These are phyloP conservation scores for Polydrusus tereticollis DNA, from an alignment of 2,888 invertebrate genomes.

Conservation along the genomic window DNA sequence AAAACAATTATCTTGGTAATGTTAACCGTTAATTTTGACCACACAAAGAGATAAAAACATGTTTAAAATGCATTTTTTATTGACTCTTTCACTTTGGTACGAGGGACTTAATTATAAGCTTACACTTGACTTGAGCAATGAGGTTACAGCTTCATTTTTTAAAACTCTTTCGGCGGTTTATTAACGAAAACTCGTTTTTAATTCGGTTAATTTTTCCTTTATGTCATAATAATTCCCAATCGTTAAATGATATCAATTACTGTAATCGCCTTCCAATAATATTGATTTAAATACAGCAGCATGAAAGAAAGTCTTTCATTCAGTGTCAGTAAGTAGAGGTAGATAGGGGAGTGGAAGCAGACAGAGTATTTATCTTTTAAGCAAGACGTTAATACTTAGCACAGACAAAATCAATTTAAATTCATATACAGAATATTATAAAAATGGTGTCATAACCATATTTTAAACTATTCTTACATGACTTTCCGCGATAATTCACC, in stretches of 20 bases:
- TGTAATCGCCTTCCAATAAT: not conserved
- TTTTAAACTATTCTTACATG: not conserved
- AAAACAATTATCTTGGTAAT: no score
- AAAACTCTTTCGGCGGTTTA: not conserved
- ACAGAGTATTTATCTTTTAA: no score
- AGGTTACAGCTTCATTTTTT: constrained; percentile 7
- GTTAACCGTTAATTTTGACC: constrained; percentile 6
- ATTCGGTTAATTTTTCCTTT: not conserved
- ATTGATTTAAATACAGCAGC: no score
- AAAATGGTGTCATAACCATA: no score
- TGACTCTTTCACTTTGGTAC: not conserved
- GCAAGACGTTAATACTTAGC: no score
- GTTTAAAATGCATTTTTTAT: not conserved
- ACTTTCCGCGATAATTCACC: not conserved
- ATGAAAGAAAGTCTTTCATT: no score
- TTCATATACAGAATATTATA: no score
- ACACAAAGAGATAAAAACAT: not conserved
- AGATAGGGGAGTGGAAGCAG: no score
- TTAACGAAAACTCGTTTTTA: not conserved
- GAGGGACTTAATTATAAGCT: not conserved
- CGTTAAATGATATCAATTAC: not conserved
- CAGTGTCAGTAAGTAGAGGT: no score
- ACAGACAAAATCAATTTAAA: no score
- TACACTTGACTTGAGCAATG: not conserved
- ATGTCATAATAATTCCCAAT: not conserved